A percentile compares a stretch with the other conserved stretches of the same genome.
Evolutionary conservation across 2,797 vertebrate genomes (phyloP).

Genomic region (Gymnocypris eckloni): DNA sequence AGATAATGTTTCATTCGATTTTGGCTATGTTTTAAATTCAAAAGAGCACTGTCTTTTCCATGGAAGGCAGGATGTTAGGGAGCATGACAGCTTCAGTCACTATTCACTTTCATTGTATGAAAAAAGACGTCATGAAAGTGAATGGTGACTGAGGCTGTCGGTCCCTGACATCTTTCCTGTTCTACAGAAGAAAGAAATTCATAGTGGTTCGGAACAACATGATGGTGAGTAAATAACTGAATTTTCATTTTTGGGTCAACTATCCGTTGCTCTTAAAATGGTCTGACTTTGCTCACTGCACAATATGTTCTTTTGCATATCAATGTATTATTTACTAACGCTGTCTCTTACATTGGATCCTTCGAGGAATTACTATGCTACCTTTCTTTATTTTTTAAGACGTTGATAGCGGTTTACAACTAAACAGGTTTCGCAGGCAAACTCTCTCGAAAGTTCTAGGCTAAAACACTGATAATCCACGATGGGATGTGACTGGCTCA

Average conservation of each 20-base stretch:
- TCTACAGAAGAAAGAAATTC: background rate
- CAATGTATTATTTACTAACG: background rate
- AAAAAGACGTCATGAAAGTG: background rate
- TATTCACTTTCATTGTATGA: background rate
- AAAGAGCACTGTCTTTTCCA: background rate
- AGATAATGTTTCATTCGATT: background rate
- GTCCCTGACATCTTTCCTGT: constrained; percentile 5
- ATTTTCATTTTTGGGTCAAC: background rate
- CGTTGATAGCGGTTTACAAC: background rate
- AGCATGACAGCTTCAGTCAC: background rate
- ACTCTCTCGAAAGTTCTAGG: background rate
- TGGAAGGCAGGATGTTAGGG: background rate
- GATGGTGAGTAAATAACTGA: background rate
- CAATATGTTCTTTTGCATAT: background rate
- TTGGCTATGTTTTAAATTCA: background rate
- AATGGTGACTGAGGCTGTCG: background rate
- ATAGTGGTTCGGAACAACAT: background rate
- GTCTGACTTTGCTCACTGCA: background rate
- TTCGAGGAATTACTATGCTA: background rate
- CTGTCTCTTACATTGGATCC: background rate
- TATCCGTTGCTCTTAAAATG: background rate
- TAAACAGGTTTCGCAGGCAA: background rate
- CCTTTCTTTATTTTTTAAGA: background rate
- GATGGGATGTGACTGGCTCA: background rate
- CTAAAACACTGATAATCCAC: background rate